Conservation (phyloP, 2,888 invertebrate genomes). For the Dascillus cervinus region DNA sequence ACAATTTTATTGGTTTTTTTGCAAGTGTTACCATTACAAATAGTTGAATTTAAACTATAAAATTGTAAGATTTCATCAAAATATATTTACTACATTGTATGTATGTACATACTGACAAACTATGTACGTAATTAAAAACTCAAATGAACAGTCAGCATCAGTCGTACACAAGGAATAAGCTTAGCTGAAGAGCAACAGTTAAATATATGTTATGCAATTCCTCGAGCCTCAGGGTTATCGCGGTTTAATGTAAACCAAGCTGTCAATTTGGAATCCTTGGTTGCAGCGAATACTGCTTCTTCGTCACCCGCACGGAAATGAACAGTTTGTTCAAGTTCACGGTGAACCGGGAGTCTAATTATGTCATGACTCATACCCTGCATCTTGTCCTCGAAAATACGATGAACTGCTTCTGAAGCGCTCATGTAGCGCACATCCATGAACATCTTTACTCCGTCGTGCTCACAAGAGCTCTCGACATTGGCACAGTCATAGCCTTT, state of each 20-base stretch:
- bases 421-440: conserved; percentile 31
- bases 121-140: no score
- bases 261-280: conserved; percentile 18
- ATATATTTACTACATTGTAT: no score
- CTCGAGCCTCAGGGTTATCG: no score
- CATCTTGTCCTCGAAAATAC: conserved; percentile 24
- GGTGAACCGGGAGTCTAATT: conserved; percentile 29
- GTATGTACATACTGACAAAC: no score
- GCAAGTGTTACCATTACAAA: no score
- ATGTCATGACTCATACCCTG: conserved; percentile 27
- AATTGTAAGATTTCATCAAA: no score
- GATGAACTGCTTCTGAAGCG: conserved; percentile 33
- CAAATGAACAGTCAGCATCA: no score
- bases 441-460: conserved; percentile 1
- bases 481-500: conserved; percentile 1
- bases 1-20: no score
- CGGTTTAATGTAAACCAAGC: conserved; percentile 26
- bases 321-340: conserved; percentile 21
- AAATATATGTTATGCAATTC: no score
- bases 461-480: neutral
- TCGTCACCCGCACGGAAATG: conserved; percentile 12
- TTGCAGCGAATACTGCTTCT: conserved; percentile 7
- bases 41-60: no score
- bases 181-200: no score
- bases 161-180: no score